These are phyloP conservation scores for Drosophila nannoptera DNA, from an alignment of 1,140 invertebrate species.

Conservation along the genomic window DNA sequence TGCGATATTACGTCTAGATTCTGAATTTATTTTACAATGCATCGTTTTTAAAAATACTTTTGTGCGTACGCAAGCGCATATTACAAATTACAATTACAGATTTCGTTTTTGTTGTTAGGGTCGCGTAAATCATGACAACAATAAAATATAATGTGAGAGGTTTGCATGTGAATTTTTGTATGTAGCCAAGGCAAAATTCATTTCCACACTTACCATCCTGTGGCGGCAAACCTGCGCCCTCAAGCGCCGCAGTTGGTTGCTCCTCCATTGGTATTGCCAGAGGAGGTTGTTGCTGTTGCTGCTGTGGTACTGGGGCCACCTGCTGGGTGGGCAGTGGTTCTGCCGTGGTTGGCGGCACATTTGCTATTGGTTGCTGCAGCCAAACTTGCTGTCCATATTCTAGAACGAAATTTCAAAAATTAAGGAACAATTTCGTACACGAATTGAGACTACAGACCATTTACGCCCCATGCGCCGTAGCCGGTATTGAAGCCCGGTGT, in stretches of 20 bases:
- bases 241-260: slow-evolving; percentile 47
- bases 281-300: slow-evolving; percentile 11
- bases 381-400: slow-evolving; percentile 71
- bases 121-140: slow-evolving; percentile 68
- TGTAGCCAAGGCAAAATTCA: slow-evolving; percentile 53
- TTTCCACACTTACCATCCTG: slow-evolving; percentile 71
- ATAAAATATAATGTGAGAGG: slow-evolving; percentile 76
- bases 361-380: slow-evolving; percentile 48
- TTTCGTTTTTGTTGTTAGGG: slow-evolving; percentile 38
- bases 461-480: slow-evolving; percentile 67
- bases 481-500: slow-evolving; percentile 42
- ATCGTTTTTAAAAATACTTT: slow-evolving; percentile 33
- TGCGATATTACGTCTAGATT: slow-evolving; percentile 46
- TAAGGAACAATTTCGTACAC: neutral
- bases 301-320: slow-evolving; percentile 9
- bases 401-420: slow-evolving; percentile 1
- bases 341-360: slow-evolving; percentile 29
- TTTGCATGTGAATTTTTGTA: slow-evolving; percentile 73
- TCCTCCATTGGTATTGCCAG: slow-evolving; percentile 36
- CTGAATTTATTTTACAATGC: slow-evolving; percentile 51
- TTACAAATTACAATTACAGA: slow-evolving; percentile 31
- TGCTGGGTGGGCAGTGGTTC: slow-evolving; percentile 33
- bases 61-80: slow-evolving; percentile 24
- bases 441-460: slow-evolving; percentile 43
- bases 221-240: slow-evolving; percentile 65